A percentile compares a stretch with the other conserved stretches of the same genome.
phyloP scores from a whole-genome alignment of 2,797 vertebrate species.

The Trematomus bernacchii region DNA sequence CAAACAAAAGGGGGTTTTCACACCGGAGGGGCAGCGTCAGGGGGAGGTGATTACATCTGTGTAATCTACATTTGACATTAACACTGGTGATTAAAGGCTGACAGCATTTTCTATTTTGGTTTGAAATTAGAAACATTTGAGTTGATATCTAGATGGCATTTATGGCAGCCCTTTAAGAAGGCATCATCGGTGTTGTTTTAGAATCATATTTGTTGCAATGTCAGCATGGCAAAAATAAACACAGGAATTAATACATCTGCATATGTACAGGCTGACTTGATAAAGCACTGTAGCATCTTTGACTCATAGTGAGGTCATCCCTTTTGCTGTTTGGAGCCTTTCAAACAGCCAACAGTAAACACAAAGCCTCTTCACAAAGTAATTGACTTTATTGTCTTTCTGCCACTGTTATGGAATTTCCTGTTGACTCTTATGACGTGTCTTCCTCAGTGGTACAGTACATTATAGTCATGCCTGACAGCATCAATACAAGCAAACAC shows the following conservation, averaged over 20 bases:
- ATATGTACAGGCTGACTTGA: neutral
- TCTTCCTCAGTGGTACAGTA: neutral
- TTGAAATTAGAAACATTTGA: constrained; percentile 57
- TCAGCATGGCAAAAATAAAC: constrained; percentile 1
- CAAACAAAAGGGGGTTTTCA: constrained; percentile 63
- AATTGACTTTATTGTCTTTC: constrained; percentile 14
- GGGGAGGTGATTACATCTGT: constrained; percentile 71
- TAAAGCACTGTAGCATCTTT: neutral
- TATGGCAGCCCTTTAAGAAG: constrained; percentile 68
- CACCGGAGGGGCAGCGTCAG: constrained; percentile 28
- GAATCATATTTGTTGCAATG: constrained; percentile 32
- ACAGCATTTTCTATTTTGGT: constrained; percentile 73
- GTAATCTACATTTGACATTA: constrained; percentile 84
- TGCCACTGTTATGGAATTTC: constrained; percentile 10
- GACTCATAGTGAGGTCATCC: neutral
- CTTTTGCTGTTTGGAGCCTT: constrained; percentile 11
- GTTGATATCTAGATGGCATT: constrained; percentile 81
- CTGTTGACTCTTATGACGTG: neutral
- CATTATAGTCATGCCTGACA: constrained; percentile 25
- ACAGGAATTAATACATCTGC: neutral
- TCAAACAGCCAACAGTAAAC: neutral
- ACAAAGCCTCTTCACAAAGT: constrained; percentile 11
- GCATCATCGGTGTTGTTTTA: constrained; percentile 49
- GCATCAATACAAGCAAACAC: neutral
- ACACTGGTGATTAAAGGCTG: constrained; percentile 66